Evolutionary conservation across 2,797 vertebrate species (phyloP).

Genomic region (Sebastes taczanowskii): DNA sequence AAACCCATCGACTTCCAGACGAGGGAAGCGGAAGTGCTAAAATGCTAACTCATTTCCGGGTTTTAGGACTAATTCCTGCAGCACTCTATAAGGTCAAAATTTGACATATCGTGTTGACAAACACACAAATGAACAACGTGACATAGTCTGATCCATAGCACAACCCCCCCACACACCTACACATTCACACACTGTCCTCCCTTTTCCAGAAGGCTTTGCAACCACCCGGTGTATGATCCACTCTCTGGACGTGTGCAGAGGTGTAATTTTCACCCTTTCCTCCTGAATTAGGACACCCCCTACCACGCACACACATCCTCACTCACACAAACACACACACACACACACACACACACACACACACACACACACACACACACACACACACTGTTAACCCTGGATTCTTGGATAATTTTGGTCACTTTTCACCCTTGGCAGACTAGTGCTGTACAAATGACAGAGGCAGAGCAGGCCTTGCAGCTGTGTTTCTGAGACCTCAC

Average conservation of each 20-base stretch:
- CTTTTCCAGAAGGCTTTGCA: slow-evolving; percentile 70
- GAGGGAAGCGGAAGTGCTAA: no score
- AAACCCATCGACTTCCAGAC: no score
- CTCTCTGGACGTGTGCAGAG: slow-evolving; percentile 86
- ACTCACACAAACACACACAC: slow-evolving; percentile 15
- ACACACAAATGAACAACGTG: slow-evolving; percentile 9
- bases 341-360: slow-evolving; percentile 2
- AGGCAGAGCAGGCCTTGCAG: slow-evolving; percentile 66
- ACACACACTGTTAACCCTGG: slow-evolving; percentile 9
- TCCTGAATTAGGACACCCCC: slow-evolving; percentile 55
- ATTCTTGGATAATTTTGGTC: slow-evolving; percentile 68
- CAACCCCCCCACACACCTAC: slow-evolving; percentile 32
- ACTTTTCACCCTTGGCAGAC: slow-evolving; percentile 70
- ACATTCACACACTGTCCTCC: slow-evolving; percentile 62
- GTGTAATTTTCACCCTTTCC: slow-evolving; percentile 89
- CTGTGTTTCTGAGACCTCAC: slow-evolving; percentile 66
- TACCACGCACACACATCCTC: slow-evolving; percentile 9
- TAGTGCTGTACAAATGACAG: slow-evolving; percentile 67
- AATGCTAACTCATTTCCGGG: no score
- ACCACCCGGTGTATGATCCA: slow-evolving; percentile 72
- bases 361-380: slow-evolving; percentile 10
- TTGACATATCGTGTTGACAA: not conserved
- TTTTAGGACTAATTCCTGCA: no score
- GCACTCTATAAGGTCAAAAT: not conserved
- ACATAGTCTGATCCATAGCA: not conserved